Evolutionary conservation across 2,888 invertebrate genomes (phyloP).

Genomic region (Drosophila fungiperda): DNA sequence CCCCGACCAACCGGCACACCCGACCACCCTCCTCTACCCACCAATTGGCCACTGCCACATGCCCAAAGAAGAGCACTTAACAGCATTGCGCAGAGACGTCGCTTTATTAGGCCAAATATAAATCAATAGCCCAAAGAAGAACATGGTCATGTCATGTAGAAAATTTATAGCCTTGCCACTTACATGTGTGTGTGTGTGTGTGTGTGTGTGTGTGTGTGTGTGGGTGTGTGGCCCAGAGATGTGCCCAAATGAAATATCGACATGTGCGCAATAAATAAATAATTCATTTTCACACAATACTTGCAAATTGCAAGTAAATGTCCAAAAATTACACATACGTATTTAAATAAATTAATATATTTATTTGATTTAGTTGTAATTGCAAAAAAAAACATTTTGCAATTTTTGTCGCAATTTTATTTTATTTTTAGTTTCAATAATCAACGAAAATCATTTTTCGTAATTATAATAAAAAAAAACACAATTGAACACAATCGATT

Average conservation of each 20-base stretch:
- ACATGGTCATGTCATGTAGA: conserved; percentile 57
- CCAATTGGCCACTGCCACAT: not conserved
- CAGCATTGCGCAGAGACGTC: conserved; percentile 46
- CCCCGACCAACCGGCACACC: not conserved
- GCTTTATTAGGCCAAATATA: conserved; percentile 58
- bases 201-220: not conserved
- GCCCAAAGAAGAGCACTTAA: conserved; percentile 41
- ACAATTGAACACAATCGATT: not conserved
- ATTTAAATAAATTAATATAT: not conserved
- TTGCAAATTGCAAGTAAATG: conserved; percentile 1
- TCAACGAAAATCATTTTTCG: no score
- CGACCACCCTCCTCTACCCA: no score
- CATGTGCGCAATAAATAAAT: conserved; percentile 37
- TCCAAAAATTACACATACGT: conserved; percentile 26
- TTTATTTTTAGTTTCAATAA: no score
- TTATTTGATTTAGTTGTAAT: not conserved
- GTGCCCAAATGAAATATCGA: conserved; percentile 21
- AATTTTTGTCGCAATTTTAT: not conserved
- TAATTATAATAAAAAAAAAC: not conserved
- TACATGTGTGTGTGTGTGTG: conserved; percentile 9
- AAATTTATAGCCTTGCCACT: conserved; percentile 63
- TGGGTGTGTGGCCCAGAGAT: not conserved
- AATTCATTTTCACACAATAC: conserved; percentile 15
- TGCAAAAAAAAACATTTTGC: not conserved
- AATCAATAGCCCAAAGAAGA: conserved; percentile 52